Base-by-base conservation (phyloP, 2,888 invertebrate species). In the Fissipunctia ypsillon region DNA sequence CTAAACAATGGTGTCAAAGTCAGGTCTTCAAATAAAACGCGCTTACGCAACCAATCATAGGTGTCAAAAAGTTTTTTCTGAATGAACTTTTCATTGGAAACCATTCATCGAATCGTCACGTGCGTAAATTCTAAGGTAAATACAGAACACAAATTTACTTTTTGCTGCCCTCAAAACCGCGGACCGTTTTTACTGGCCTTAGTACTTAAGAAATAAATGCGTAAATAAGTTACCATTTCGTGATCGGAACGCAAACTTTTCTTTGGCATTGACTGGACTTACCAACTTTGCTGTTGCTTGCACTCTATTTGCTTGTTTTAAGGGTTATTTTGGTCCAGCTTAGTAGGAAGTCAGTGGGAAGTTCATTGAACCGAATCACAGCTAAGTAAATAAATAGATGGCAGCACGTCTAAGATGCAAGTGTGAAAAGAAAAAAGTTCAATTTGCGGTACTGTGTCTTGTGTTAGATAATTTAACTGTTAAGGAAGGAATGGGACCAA, bases 341-440 rank as follows among this genome's bases (percentile, higher is more conserved):
- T 61, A 19, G 60, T 64, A n/a, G n/a, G 25, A 64, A n/a, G 61
- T 73, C 70, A 75, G 73, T 85, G 72, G 84, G 60, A 84, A 89
- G 95, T 93, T 95, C 95, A 91, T 87, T 91, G 94, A 94, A 93
- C 95, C 90, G 84, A 88, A 88, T 80, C 87, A 88, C 88, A 89
- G 91, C 89, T 92, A 90, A 91, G 92, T 91, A 94, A 95, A 94
- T 93, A 94, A 92, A 93, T 93, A 93, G 93, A 91, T 91, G 91
- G 86, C 80, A 89, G 89, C 88, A 88, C 84, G 80, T 80, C 73
- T 87, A 84, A 86, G 88, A 90, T 92, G 91, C 89, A 90, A 89
- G 91, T 89, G 91, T 91, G 88, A 91, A 91, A 92, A 84, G 35
- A 88, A 87, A 84, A 67, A 60, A 19, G 75, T 77, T 80, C 81